Evolutionary conservation across 2,888 invertebrate genomes (phyloP).

Genomic region (Epinotia brunnichana): DNA sequence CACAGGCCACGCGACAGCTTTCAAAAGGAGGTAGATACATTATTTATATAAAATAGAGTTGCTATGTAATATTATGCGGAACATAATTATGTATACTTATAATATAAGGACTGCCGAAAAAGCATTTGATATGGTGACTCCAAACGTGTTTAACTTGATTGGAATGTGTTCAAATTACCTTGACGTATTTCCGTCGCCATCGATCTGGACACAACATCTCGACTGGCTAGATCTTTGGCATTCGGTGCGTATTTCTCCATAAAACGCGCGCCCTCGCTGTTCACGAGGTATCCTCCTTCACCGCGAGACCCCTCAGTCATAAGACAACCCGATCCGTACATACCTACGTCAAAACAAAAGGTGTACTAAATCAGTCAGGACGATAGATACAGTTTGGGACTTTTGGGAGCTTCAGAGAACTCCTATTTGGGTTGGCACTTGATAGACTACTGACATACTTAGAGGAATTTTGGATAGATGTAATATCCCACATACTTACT

Average conservation of each 20-base stretch:
- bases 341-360: constrained; percentile 81
- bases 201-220: constrained; percentile 98
- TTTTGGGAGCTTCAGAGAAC: not conserved
- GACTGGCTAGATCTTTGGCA: constrained; percentile 98
- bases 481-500: too few species aligned
- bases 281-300: constrained; percentile 97
- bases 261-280: constrained; percentile 96
- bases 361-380: not conserved
- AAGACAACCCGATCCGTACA: constrained; percentile 98
- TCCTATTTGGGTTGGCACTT: not conserved
- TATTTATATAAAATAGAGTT: too few species aligned
- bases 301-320: constrained; percentile 99
- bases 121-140: too few species aligned
- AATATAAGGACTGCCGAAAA: too few species aligned
- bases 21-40: too few species aligned
- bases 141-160: too few species aligned
- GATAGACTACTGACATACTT: too few species aligned
- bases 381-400: not conserved
- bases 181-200: constrained; percentile 98
- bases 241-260: constrained; percentile 99
- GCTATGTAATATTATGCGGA: too few species aligned
- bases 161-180: constrained; percentile 54
- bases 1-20: too few species aligned
- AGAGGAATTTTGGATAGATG: too few species aligned
- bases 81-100: too few species aligned